Conservation (phyloP, 2,113 vertebrate genomes). For the Colius striatus region DNA sequence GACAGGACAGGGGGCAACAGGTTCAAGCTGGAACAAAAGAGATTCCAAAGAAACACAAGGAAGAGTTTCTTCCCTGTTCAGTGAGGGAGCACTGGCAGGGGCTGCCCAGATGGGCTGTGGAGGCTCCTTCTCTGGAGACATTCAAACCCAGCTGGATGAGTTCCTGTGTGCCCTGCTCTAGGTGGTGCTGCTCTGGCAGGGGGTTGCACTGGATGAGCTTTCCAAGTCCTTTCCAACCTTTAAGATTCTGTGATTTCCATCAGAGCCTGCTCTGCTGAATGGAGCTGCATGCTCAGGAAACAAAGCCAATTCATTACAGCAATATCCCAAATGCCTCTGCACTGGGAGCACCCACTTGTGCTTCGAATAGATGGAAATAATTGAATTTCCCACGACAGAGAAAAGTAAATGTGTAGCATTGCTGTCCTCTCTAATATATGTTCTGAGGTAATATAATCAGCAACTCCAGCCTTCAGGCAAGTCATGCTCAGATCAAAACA, state of each 20-base stretch:
- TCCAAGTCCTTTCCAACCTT: no score
- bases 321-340: neutral
- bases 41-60: no score
- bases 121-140: no score
- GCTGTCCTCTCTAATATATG: neutral
- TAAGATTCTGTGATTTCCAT: neutral
- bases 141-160: no score
- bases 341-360: neutral
- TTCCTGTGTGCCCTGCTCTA: no score
- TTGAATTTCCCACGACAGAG: slow-evolving; percentile 13
- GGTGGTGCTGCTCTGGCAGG: no score
- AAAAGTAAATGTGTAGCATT: slow-evolving; percentile 3
- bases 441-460: neutral
- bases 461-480: neutral
- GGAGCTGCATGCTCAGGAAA: neutral
- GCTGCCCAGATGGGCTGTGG: no score
- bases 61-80: no score
- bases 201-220: no score
- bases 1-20: no score
- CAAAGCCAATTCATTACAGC: neutral
- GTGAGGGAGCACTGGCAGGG: no score
- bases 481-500: neutral
- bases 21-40: no score
- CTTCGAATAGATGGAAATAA: slow-evolving; percentile 45
- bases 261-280: neutral